These are phyloP conservation scores for Pristionchus japonicus DNA, from an alignment of 2,888 invertebrate species.

Conservation along the genomic window DNA sequence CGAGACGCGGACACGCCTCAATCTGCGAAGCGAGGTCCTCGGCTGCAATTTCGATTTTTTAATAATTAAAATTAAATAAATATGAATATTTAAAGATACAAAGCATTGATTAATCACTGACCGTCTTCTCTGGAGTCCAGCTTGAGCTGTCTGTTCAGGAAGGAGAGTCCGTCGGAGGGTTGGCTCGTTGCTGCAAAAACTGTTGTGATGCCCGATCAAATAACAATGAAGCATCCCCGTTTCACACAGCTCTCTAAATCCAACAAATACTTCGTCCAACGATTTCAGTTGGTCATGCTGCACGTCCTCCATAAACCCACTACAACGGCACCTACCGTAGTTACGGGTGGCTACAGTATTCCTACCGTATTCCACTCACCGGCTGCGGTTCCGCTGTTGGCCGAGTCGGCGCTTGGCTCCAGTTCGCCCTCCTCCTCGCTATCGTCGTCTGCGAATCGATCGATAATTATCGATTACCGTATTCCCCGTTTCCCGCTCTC, in stretches of 20 bases:
- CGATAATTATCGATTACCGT: neutral
- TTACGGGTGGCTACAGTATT: too few relatives aligned
- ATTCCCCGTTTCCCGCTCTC: too few relatives aligned
- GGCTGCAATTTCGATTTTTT: conserved; percentile 55
- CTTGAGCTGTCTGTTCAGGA: conserved; percentile 53
- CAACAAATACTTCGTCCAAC: too few relatives aligned
- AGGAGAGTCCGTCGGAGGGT: conserved; percentile 49
- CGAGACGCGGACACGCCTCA: conserved; percentile 49
- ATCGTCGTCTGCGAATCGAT: neutral
- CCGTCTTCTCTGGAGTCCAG: conserved; percentile 52
- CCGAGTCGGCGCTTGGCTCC: neutral
- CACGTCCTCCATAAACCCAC: too few relatives aligned
- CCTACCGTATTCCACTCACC: neutral
- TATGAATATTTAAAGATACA: neutral
- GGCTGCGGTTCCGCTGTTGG: neutral
- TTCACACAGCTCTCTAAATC: too few relatives aligned
- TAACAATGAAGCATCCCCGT: too few relatives aligned
- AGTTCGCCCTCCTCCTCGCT: neutral
- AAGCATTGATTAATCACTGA: neutral
- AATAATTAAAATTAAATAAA: too few relatives aligned
- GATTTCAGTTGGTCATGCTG: too few relatives aligned
- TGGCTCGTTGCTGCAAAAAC: too few relatives aligned
- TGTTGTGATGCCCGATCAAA: too few relatives aligned
- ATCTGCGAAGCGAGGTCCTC: conserved; percentile 56
- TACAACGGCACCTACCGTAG: too few relatives aligned